Conservation (phyloP, 2,888 invertebrate genomes). For the Pseudolycoriella hygida region DNA sequence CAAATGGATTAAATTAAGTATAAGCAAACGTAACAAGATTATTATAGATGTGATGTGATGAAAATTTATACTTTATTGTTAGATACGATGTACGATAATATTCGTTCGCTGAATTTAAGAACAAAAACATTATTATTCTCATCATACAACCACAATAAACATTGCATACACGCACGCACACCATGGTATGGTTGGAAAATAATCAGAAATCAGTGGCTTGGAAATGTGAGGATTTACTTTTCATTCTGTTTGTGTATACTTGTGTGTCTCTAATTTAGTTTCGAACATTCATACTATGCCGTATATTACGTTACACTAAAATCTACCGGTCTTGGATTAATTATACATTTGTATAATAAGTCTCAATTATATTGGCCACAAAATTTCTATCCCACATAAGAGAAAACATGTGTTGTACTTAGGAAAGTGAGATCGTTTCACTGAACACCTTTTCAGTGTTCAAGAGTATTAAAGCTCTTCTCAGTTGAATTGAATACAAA, state of each 20-base stretch:
- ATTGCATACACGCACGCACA: not conserved
- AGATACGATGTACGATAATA: not conserved
- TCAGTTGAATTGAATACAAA: no score
- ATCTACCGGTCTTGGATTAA: no score
- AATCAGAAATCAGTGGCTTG: constrained; percentile 1
- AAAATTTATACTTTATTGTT: not conserved
- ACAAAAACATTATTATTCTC: constrained; percentile 1
- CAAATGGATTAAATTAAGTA: constrained; percentile 3
- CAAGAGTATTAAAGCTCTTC: no score
- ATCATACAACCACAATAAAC: not conserved
- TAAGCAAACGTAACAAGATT: constrained; percentile 2
- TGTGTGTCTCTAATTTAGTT: constrained; percentile 2
- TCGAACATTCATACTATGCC: not conserved
- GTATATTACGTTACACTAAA: no score
- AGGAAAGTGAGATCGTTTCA: no score
- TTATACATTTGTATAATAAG: no score
- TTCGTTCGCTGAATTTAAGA: not conserved
- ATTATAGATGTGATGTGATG: not conserved
- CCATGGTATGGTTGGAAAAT: not conserved
- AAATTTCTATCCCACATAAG: no score
- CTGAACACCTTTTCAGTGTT: no score
- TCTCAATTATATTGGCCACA: no score
- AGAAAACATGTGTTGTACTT: no score
- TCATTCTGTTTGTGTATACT: not conserved
- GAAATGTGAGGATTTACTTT: constrained; percentile 2